Conservation (phyloP, 2,113 vertebrate genomes). For the Salvelinus alpinus region DNA sequence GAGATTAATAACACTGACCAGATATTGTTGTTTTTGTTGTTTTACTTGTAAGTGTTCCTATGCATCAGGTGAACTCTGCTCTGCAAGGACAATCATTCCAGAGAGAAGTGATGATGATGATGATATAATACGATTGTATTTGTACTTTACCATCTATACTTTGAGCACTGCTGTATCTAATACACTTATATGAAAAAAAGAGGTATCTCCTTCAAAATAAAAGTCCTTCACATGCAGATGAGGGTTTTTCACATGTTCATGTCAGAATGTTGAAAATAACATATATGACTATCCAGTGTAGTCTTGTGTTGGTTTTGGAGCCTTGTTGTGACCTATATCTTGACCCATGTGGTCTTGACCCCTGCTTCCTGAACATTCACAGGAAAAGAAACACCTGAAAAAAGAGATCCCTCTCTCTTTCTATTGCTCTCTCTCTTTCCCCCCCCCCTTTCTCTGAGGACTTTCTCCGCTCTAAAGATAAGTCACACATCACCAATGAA, state of each 20-base stretch:
- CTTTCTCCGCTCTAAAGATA: neutral
- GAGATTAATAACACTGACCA: conserved; percentile 11
- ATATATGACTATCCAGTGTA: neutral
- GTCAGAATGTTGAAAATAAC: neutral
- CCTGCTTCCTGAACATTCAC: neutral
- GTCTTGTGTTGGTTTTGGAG: neutral
- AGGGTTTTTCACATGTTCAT: neutral
- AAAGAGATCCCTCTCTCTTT: neutral
- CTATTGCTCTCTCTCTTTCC: neutral
- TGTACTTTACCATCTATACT: conserved; percentile 30
- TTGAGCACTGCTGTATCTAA: conserved; percentile 15
- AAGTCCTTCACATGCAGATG: conserved; percentile 18
- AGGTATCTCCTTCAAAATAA: conserved; percentile 15
- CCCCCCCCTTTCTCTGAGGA: neutral
- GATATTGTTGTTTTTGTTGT: conserved; percentile 41
- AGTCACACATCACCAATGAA: neutral
- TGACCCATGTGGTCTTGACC: neutral
- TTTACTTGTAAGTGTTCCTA: conserved; percentile 60
- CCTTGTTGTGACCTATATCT: neutral
- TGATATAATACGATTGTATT: conserved; percentile 34
- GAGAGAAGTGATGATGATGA: conserved; percentile 27
- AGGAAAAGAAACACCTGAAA: neutral
- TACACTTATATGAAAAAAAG: conserved; percentile 33
- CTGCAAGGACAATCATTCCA: conserved; percentile 54
- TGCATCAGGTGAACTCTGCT: conserved; percentile 53